Evolutionary conservation across 2,888 invertebrate species (phyloP), one percentile per base, ranked within the genome.

Genomic region (Zootermopsis nevadensis): DNA sequence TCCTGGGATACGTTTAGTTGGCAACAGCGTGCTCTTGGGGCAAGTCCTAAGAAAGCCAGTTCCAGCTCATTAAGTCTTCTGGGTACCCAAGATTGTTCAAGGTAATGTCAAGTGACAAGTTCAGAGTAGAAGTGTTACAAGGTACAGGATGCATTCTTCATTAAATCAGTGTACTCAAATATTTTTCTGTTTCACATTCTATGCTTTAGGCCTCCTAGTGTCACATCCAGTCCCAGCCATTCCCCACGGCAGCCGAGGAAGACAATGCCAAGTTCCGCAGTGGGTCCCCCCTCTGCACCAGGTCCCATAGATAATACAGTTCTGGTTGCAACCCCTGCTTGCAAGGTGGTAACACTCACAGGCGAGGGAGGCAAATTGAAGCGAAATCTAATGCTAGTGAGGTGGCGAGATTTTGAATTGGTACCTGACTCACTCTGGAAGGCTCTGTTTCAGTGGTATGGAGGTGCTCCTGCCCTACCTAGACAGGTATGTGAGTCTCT

Each of bases 401-500:
- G 95, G 88, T 94, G 94, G 86, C 91, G 94, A 84, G 97, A 98
- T 91, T 98, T 96, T 90, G 95, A 96, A 90, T 91, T 97, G 77
- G 92, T 97, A 80, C 97, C 97, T 1, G 96, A 96, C 88, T 94
- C 95, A 74, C 90, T 97, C 86, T 98, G 97, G 97, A 93, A 95
- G 85, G 97, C 97, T 0, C 89, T 98, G 24, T 94, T 94, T 85
- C 92, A 94, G 86, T 97, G 97, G 97, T 96, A 96, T 90, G 93
- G 93, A 79, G 95, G 95, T 35, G 93, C 94, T 19, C 94, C 94
- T 6, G 94, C 96, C 8, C 90, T 97, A 85, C 97, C 97, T 0
- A 89, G 97, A 86, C 95, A 95, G 90, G 95, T 85, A 38, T 53
- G 48, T 48, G 48, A 15, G 48, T 48, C 31, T 69, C 3, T 30